phyloP scores from a whole-genome alignment of 1,140 invertebrate species.

The Drosophila carrolli region DNA sequence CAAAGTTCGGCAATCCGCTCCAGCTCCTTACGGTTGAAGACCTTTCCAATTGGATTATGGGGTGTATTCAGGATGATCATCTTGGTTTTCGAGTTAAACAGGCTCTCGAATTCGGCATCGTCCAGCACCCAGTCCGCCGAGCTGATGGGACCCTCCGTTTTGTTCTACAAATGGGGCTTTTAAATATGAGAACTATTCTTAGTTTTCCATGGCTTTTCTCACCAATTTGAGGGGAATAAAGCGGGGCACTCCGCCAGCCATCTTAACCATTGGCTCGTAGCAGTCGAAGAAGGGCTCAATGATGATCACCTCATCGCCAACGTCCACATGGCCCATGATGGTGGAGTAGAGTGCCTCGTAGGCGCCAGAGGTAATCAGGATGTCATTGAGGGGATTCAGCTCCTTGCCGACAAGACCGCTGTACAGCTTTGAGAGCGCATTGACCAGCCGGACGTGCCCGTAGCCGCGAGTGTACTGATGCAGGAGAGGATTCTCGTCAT shows the following conservation, averaged over 20 bases:
- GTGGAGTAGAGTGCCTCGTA: slow-evolving; percentile 96
- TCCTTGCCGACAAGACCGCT: slow-evolving; percentile 90
- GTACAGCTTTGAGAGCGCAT: slow-evolving; percentile 94
- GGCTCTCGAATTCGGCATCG: slow-evolving; percentile 90
- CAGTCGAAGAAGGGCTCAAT: slow-evolving; percentile 99
- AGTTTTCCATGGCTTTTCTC: slow-evolving; percentile 37
- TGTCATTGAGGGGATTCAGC: slow-evolving; percentile 93
- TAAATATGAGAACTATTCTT: neutral
- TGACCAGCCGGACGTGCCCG: slow-evolving; percentile 96
- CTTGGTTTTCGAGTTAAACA: slow-evolving; percentile 97
- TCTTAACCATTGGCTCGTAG: slow-evolving; percentile 97
- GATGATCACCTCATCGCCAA: slow-evolving; percentile 97
- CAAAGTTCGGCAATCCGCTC: slow-evolving; percentile 94
- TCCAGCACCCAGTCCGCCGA: slow-evolving; percentile 97
- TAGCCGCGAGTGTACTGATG: slow-evolving; percentile 97
- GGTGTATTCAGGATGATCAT: slow-evolving; percentile 98
- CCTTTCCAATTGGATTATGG: slow-evolving; percentile 98
- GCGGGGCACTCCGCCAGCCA: slow-evolving; percentile 93
- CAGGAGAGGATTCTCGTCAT: slow-evolving; percentile 90
- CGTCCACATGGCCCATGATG: slow-evolving; percentile 93
- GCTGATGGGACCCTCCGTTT: slow-evolving; percentile 82
- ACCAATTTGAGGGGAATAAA: slow-evolving; percentile 95
- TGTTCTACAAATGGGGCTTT: slow-evolving; percentile 26
- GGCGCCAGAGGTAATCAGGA: slow-evolving; percentile 95
- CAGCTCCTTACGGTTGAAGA: slow-evolving; percentile 90